These are phyloP conservation scores for Andrena flavipes DNA, from an alignment of 2,888 invertebrate species.

Conservation along the genomic window DNA sequence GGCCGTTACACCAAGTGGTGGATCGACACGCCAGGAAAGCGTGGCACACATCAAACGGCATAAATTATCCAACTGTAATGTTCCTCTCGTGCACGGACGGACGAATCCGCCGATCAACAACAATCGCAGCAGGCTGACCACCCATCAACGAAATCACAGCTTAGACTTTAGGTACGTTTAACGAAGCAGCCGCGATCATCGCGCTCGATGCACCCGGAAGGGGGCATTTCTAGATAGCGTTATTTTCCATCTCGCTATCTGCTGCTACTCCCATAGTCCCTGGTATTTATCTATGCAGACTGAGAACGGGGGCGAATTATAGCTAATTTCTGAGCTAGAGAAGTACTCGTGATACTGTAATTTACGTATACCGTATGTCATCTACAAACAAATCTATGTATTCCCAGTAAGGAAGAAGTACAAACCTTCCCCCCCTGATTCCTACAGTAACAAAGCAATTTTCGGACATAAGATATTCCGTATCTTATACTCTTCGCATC, in stretches of 20 bases:
- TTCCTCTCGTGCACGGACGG: constrained; percentile 87
- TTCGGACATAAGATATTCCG: no score
- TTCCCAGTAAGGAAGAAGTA: no score
- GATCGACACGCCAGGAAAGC: constrained; percentile 82
- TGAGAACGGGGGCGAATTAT: background rate
- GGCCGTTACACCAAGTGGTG: constrained; percentile 83
- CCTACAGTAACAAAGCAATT: no score
- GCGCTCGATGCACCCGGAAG: constrained; percentile 17
- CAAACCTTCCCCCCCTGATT: no score
- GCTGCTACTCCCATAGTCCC: background rate
- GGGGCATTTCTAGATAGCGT: constrained; percentile 45
- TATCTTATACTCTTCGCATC: background rate
- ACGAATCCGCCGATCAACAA: constrained; percentile 85
- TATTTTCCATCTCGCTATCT: constrained; percentile 41
- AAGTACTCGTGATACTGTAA: no score
- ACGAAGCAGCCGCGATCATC: constrained; percentile 3
- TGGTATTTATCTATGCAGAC: constrained; percentile 9
- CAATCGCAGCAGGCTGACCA: constrained; percentile 86
- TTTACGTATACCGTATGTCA: no score
- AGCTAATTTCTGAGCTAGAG: background rate
- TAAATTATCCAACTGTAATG: constrained; percentile 84
- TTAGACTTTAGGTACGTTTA: constrained; percentile 92
- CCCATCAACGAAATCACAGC: constrained; percentile 95
- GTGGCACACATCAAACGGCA: constrained; percentile 84
- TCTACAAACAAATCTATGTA: no score